Evolutionary conservation across 2,113 vertebrate genomes (phyloP).

Genomic region (Mixornis gularis): DNA sequence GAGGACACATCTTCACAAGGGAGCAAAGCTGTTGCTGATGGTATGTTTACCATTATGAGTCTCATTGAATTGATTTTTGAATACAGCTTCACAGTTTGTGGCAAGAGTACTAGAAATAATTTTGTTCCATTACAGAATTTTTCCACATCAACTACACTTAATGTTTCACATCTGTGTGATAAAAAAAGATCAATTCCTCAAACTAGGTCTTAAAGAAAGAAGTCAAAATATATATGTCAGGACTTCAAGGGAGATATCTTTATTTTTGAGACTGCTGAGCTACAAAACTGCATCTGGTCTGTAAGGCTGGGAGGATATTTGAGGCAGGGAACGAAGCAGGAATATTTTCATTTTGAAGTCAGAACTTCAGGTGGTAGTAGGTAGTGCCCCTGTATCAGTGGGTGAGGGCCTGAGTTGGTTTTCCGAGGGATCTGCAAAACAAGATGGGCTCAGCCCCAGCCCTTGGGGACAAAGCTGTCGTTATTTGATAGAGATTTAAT

Average conservation of each 20-base stretch:
- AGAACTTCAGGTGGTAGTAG: background rate
- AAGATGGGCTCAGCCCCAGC: background rate
- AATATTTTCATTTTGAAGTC: background rate
- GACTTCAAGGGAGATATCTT: background rate
- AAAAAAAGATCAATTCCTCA: background rate
- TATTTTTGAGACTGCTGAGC: background rate
- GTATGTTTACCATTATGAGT: background rate
- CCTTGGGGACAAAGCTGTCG: background rate
- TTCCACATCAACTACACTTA: background rate
- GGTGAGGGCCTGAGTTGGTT: background rate
- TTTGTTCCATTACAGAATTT: background rate
- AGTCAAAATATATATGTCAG: background rate
- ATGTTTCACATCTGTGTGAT: background rate
- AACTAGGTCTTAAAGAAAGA: background rate
- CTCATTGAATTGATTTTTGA: background rate
- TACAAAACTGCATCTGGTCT: background rate
- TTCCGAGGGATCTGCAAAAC: background rate
- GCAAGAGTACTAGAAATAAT: background rate
- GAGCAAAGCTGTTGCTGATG: background rate
- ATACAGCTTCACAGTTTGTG: background rate
- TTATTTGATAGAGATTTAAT: conserved; percentile 33
- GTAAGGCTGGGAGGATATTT: background rate
- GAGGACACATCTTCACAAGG: background rate
- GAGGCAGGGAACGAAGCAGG: background rate
- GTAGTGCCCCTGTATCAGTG: background rate